Base-by-base conservation (phyloP, 2,888 invertebrate genomes). In the Drosophila algonquin region DNA sequence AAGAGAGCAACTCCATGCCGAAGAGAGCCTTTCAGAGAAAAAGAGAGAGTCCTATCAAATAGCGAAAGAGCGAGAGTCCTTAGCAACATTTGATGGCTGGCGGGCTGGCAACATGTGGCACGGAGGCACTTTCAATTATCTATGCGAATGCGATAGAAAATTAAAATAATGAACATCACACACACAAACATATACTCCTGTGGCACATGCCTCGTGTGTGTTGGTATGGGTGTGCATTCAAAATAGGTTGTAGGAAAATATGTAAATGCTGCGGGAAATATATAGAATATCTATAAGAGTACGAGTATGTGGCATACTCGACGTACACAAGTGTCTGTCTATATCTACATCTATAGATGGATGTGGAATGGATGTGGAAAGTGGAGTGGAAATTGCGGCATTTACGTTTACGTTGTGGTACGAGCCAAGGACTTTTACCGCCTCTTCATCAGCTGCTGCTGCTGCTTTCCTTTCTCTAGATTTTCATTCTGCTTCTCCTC, bases 101-200 rank as follows among this genome's bases (percentile, higher is more conserved):
- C 35, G 12, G 35, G 5, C 27, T 44, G 18, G 72, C 80, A 63
- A 73, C 84, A 83, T 84, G 87, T 71, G 80, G 85, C 73, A n/a
- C 40, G 40, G 40, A 1, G 30, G 24, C 57, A 35, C 63, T 68
- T 77, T 80, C 76, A 84, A 78, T 80, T 75, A 81, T 78, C 54
- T 75, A 18, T 65, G 72, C 71, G 52, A 69, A 18, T 65, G 70
- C 75, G 52, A 69, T 73, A 73, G 73, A 73, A 83, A 81, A 83
- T 83, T 83, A 87, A 86, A 80, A 81, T 87, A 83, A 83, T 86
- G 73, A 76, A 84, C 76, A 83, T 35, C 55, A 61, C 40, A 52
- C 51, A 63, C 58, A 44, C 56, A 57, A 45, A 57, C 14, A 6
- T 2, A 1, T 12, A 24, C 24, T 12, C 14, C 32, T 21, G 46